phyloP scores from a whole-genome alignment of 2,888 invertebrate genomes.

The Harpalus rufipes region DNA sequence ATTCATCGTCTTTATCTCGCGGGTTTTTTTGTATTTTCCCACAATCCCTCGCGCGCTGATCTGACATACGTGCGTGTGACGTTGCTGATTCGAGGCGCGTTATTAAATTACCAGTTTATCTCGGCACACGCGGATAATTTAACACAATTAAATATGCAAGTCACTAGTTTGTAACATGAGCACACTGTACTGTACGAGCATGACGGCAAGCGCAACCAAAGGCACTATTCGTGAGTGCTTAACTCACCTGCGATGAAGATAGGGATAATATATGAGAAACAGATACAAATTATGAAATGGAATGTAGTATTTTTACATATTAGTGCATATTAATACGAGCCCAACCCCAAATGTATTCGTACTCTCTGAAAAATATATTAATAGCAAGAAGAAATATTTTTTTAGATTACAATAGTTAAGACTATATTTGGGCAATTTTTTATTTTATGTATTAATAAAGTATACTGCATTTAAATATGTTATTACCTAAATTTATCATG shows the following conservation, averaged over 20 bases:
- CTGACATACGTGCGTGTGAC: slow-evolving; percentile 68
- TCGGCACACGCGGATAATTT: slow-evolving; percentile 73
- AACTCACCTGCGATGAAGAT: neutral
- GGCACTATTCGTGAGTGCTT: neutral
- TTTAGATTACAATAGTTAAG: too few species aligned
- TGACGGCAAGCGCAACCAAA: slow-evolving; percentile 7
- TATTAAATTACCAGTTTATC: slow-evolving; percentile 73
- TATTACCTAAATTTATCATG: too few species aligned
- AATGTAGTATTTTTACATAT: too few species aligned
- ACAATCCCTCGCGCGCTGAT: slow-evolving; percentile 29
- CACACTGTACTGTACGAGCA: slow-evolving; percentile 41
- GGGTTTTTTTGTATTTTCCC: slow-evolving; percentile 52
- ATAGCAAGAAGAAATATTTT: too few species aligned
- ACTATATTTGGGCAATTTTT: too few species aligned
- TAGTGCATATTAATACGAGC: too few species aligned
- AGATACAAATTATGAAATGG: neutral
- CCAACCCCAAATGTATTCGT: too few species aligned
- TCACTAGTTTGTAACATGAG: slow-evolving; percentile 71
- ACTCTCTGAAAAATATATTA: too few species aligned
- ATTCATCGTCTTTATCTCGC: slow-evolving; percentile 50
- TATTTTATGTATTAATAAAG: too few species aligned
- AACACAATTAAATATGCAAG: slow-evolving; percentile 74
- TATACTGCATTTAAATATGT: too few species aligned
- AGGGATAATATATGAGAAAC: too few species aligned
- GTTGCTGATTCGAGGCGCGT: slow-evolving; percentile 71